Evolutionary conservation across 2,113 vertebrate genomes (phyloP).

Genomic region (Engystomops pustulosus): DNA sequence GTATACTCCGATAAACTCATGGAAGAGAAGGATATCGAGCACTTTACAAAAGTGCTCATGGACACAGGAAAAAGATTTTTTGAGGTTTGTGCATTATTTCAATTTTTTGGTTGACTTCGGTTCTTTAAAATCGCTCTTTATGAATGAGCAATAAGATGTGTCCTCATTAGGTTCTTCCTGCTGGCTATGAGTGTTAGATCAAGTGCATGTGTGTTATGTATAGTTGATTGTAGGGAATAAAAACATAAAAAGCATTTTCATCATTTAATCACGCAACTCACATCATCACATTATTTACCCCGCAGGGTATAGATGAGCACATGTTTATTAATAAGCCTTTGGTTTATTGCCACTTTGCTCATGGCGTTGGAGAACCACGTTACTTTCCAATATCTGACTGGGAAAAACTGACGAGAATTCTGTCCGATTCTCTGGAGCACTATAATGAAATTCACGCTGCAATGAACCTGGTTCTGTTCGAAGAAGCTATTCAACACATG

Average conservation of each 20-base stretch:
- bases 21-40: slow-evolving; percentile 78
- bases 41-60: slow-evolving; percentile 77
- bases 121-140: too few species aligned
- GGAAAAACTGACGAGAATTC: slow-evolving; percentile 87
- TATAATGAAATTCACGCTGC: slow-evolving; percentile 78
- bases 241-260: background rate
- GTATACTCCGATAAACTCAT: slow-evolving; percentile 78
- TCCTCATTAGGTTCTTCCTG: too few species aligned
- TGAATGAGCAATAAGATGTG: too few species aligned
- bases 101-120: background rate
- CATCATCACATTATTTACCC: background rate
- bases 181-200: too few species aligned
- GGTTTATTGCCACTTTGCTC: slow-evolving; percentile 90
- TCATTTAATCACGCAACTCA: background rate
- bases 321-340: slow-evolving; percentile 88
- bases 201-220: too few species aligned
- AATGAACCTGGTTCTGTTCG: slow-evolving; percentile 76
- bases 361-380: slow-evolving; percentile 80
- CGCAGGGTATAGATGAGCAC: slow-evolving; percentile 83
- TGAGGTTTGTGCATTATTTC: slow-evolving; percentile 62
- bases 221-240: too few species aligned
- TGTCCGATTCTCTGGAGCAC: slow-evolving; percentile 80
- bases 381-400: slow-evolving; percentile 84
- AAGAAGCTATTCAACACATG: slow-evolving; percentile 74
- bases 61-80: slow-evolving; percentile 76